Base-by-base conservation (phyloP, 2,888 invertebrate species). In the Heliconius aoede region DNA sequence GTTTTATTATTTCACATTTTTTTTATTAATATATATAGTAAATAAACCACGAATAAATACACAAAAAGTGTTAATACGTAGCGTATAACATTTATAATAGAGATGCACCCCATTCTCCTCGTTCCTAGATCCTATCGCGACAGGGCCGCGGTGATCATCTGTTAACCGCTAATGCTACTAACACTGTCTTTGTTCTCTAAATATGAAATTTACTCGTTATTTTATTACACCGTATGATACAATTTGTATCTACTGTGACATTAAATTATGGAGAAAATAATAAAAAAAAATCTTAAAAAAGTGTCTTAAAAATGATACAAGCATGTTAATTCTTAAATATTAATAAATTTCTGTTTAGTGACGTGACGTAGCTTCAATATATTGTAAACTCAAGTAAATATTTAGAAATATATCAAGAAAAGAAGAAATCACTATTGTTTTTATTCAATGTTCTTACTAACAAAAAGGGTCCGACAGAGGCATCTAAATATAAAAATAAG, bases 121-220 rank as follows among this genome's bases (percentile, higher is more conserved):
- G 92, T 92, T 94, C 91, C 93, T 92, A 89, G 93, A 93, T 94
- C 86, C 82, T 92, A 93, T 94, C 93, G 83, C 84, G 80, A 83
- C 85, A 88, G 89, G 86, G 87, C 88, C 90, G 86, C 82, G 82
- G 68, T 58, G 89, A 88, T 89, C 88, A 88, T 82, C 84, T 87
- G 88, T 87, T 87, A 87, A 85, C 86, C 87, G 86, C 87, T 92
- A 92, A 92, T 92, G 85, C 91, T 85, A 62, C 84, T 92, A 92
- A 92, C 90, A 83, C 88, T 80, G 69, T 83, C 84, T 88, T 92
- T 92, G 91, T 92, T 88, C 84, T 73, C 78, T 64, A 69, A 67
- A 68, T 76, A 51, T 67, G 67, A 46, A 72, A 72, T 74, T 76
- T 75, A 68, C 76, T 24, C 76, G 69, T 58, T 55, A 73, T 69